phyloP scores from a whole-genome alignment of 2,113 vertebrate genomes.

The Heloderma charlesbogerti region DNA sequence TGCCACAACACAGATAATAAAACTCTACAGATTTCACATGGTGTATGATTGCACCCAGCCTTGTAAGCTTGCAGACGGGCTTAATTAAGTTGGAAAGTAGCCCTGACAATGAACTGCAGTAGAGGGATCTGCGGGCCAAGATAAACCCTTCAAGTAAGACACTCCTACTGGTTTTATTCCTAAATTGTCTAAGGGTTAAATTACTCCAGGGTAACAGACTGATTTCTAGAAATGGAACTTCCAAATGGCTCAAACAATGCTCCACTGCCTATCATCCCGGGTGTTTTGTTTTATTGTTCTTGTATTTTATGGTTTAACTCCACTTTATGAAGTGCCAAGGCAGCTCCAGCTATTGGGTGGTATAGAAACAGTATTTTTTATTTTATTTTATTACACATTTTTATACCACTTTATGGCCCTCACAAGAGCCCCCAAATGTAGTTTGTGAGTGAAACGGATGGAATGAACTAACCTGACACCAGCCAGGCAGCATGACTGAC shows the following conservation, averaged over 20 bases:
- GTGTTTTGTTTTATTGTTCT: not conserved
- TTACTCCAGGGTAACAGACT: not conserved
- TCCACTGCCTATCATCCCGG: not conserved
- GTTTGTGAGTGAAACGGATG: not conserved
- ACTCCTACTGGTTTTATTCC: not conserved
- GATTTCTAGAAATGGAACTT: not conserved
- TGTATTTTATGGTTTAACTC: not conserved
- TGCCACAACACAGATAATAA: not conserved
- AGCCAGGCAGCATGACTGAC: not conserved
- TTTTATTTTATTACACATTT: not conserved
- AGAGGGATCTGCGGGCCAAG: not conserved
- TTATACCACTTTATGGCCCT: not conserved
- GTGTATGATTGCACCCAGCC: not conserved
- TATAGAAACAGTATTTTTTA: not conserved
- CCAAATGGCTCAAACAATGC: not conserved
- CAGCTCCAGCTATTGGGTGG: not conserved
- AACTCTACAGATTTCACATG: not conserved
- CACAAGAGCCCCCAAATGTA: not conserved
- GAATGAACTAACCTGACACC: not conserved
- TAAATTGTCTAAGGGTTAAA: not conserved
- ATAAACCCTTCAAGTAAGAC: not conserved
- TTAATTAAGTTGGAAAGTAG: constrained; percentile 25
- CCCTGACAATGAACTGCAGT: not conserved
- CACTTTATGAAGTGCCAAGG: not conserved
- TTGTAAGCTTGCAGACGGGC: not conserved